phyloP scores from a whole-genome alignment of 2,113 vertebrate species.

The Plestiodon gilberti region DNA sequence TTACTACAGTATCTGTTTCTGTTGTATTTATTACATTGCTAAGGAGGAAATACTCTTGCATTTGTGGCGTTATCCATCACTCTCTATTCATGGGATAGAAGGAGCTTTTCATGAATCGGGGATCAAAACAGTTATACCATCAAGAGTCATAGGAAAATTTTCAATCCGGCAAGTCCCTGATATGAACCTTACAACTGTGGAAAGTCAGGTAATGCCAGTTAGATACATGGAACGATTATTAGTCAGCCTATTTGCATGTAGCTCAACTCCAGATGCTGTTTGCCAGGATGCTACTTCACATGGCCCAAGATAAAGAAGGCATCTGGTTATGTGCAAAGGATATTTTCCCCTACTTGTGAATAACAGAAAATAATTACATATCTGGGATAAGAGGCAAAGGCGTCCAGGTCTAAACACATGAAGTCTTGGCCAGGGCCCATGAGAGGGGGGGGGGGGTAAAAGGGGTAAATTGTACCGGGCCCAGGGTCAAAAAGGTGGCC shows the following conservation, averaged over 20 bases:
- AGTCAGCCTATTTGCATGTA: neutral
- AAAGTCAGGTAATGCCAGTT: slow-evolving; percentile 81
- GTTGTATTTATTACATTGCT: neutral
- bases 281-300: neutral
- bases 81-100: slow-evolving; percentile 91
- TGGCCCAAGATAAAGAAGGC: neutral
- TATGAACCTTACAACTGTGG: slow-evolving; percentile 82
- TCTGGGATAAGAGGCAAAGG: neutral
- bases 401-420: neutral
- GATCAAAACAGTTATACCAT: slow-evolving; percentile 91
- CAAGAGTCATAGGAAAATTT: slow-evolving; percentile 90
- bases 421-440: neutral
- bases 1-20: neutral
- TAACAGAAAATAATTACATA: neutral
- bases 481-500: too few relatives aligned
- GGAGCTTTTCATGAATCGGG: slow-evolving; percentile 87
- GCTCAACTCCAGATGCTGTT: neutral
- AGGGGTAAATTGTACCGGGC: too few relatives aligned
- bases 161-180: slow-evolving; percentile 91
- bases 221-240: neutral
- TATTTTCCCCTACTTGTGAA: neutral
- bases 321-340: neutral
- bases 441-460: too few relatives aligned
- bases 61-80: slow-evolving; percentile 87
- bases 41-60: slow-evolving; percentile 90